Base-by-base conservation (phyloP, 2,888 invertebrate genomes). In the Drosophila tripunctata region DNA sequence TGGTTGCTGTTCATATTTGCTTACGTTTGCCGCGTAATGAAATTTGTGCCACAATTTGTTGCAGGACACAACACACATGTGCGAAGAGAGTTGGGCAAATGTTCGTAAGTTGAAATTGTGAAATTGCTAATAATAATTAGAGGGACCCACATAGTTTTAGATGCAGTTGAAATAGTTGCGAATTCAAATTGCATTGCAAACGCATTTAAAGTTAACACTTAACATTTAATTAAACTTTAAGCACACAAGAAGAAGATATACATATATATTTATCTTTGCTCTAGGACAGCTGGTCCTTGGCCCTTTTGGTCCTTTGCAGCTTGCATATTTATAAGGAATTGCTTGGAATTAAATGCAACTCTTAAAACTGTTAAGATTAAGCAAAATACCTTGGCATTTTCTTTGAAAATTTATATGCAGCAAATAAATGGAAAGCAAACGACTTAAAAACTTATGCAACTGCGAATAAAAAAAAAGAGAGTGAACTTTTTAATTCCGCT, bases 281-380 rank as follows among this genome's bases (percentile, higher is more conserved):
- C 5, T 27, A 10, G 19, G 1, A 43, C 50, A 61, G 56, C 52
- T 65, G 72, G 52, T 38, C 36, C 8, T 7, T 31, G 4, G 7
- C 21, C 8, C 24, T 50, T 33, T 50, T 33, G n/a, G 47, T 54
- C 15, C 35, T 48, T 40, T 40, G 30, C 30, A 38, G 40, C 35
- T 43, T 88, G 88, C 87, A 85, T 85, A 85, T 85, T 85, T 79
- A 87, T 85, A 87, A 82, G 75, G 70, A 75, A 67, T 70, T 56
- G 62, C 64, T 55, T 67, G 56, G 73, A 74, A 65, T 69, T 62
- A 68, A 84, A 75, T 77, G 75, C 81, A 67, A 47, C 64, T 54
- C 45, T 41, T 47, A 33, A 45, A 64, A 66, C 54, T 43, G 35
- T 15, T 36, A 35, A 65, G 72, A 72, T 71, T 76, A 74, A 67